Percentiles rank a stretch among this genome's conserved stretches.
phyloP scores from a whole-genome alignment of 2,797 vertebrate species.

The Parambassis ranga region DNA sequence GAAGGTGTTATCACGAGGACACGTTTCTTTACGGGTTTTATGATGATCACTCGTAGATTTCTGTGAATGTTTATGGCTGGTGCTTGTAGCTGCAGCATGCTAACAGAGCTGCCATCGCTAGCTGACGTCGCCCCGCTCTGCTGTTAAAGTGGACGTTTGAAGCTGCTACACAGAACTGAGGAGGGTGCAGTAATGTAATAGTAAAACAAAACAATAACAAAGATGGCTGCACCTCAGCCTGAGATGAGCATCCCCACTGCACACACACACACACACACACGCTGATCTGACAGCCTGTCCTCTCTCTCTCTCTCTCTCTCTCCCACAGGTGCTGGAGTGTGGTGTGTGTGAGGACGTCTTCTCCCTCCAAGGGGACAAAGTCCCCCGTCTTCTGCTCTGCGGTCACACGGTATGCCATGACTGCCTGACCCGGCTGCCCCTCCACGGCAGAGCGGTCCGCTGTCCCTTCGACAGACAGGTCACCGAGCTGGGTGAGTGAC shows the following conservation, averaged over 20 bases:
- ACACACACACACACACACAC: too few relatives aligned
- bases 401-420: slow-evolving; percentile 98
- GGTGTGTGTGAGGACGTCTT: slow-evolving; percentile 99
- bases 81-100: not conserved
- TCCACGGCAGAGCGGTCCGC: slow-evolving; percentile 93
- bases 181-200: too few relatives aligned
- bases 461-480: slow-evolving; percentile 98
- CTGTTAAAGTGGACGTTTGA: too few relatives aligned
- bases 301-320: not conserved
- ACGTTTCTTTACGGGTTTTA: not conserved
- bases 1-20: not conserved
- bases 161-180: too few relatives aligned
- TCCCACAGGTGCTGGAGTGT: slow-evolving; percentile 88
- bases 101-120: slow-evolving; percentile 5
- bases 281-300: too few relatives aligned
- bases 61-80: not conserved
- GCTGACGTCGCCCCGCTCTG: too few relatives aligned
- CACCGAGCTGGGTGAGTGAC: slow-evolving; percentile 91
- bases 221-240: not conserved
- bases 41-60: fast-evolving
- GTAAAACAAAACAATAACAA: too few relatives aligned
- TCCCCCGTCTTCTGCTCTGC: slow-evolving; percentile 94
- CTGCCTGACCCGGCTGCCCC: slow-evolving; percentile 93
- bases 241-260: too few relatives aligned
- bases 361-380: slow-evolving; percentile 97